phyloP scores from a whole-genome alignment of 1,140 invertebrate species.

The Drosophila repletoides region DNA sequence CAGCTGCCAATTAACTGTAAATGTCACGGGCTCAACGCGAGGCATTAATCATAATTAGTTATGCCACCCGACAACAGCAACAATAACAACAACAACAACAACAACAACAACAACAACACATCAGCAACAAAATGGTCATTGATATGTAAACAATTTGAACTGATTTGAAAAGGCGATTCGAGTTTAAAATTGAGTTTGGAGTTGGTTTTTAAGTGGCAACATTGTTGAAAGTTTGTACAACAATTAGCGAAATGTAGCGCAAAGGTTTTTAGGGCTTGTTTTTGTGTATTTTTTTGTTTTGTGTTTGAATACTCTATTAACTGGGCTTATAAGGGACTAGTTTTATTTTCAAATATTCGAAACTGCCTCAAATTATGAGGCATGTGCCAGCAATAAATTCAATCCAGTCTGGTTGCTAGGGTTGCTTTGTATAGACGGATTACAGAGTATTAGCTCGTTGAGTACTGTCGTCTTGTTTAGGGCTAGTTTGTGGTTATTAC shows the following conservation, averaged over 20 bases:
- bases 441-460: too few relatives aligned
- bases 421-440: too few relatives aligned
- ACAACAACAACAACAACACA: conserved; percentile 12
- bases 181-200: conserved; percentile 34
- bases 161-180: conserved; percentile 64
- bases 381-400: too few relatives aligned
- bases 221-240: conserved; percentile 70
- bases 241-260: conserved; percentile 66
- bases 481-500: background rate
- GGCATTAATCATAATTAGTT: conserved; percentile 79
- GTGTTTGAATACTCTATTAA: too few relatives aligned
- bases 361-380: too few relatives aligned
- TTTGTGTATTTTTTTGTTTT: too few relatives aligned
- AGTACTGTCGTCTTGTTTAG: too few relatives aligned
- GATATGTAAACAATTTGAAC: conserved; percentile 75
- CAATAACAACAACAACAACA: conserved; percentile 18
- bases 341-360: too few relatives aligned
- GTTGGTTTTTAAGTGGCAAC: conserved; percentile 52
- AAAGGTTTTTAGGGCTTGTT: conserved; percentile 32
- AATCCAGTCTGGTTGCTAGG: too few relatives aligned
- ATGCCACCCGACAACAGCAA: conserved; percentile 64
- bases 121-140: conserved; percentile 46
- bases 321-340: too few relatives aligned
- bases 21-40: conserved; percentile 65
- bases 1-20: conserved; percentile 64